A percentile compares a stretch with the other conserved stretches of the same genome.
Evolutionary conservation across 2,797 vertebrate species (phyloP).

Genomic region (Hydrocynus forskahlii): DNA sequence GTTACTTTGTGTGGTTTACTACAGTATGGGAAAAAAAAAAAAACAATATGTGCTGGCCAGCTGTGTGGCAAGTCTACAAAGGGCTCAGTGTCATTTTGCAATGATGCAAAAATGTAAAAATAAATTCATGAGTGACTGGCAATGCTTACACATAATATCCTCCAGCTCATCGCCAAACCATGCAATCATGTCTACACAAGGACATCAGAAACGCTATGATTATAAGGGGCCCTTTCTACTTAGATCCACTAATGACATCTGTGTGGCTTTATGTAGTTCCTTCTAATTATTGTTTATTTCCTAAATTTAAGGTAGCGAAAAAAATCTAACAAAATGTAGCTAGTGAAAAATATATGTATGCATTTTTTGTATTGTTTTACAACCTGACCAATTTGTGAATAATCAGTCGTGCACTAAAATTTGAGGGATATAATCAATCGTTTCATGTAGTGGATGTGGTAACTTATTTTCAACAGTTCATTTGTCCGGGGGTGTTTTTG

Average conservation of each 20-base stretch:
- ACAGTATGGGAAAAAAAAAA: not conserved
- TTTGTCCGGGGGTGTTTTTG: no score
- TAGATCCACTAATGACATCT: not conserved
- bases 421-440: no score
- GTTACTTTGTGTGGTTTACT: constrained; percentile 17
- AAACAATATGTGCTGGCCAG: constrained; percentile 11
- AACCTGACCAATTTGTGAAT: no score
- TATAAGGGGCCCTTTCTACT: not conserved
- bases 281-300: no score
- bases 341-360: no score
- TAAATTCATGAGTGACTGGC: not conserved
- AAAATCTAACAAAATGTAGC: no score
- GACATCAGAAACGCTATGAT: not conserved
- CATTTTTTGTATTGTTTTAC: no score
- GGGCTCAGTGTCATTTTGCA: not conserved
- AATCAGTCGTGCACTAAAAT: no score
- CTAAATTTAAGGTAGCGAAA: no score
- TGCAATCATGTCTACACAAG: not conserved
- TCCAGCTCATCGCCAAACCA: not conserved
- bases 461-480: no score
- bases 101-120: not conserved
- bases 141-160: not conserved
- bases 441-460: no score
- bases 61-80: not conserved
- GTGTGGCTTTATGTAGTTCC: not conserved